Base-by-base conservation (phyloP, 1,140 invertebrate species). In the Zaprionus lachaisei region DNA sequence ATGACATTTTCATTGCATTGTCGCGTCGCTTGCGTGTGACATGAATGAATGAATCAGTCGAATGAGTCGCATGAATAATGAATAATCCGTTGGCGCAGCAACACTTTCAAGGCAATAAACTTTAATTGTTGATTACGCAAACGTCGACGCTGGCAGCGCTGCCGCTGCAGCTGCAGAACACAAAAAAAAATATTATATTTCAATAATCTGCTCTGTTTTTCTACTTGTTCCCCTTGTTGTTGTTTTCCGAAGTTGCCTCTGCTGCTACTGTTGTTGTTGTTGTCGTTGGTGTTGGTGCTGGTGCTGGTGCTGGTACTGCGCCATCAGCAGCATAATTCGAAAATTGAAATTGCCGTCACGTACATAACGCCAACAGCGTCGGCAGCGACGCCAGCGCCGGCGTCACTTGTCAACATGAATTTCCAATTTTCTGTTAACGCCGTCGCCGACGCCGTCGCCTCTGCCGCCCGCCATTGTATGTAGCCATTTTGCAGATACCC, bases 291-390 rank as follows among this genome's bases (percentile, higher is more conserved):
- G 20, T 20, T 20, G 20, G 20, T 20, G 20, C 20, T 20, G 20
- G 20, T 20, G 20, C 20, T 20, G 20, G 20, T 20, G 44, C 15
- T 24, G 20, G 4, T 65, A 11, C 17, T 44, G 38, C 28, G 49
- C 17, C 74, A n/a, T 15, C 15, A 41, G 41, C 41, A 47, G 70
- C 64, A 79, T 81, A 81, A 85, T 85, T 85, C 67, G 54, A 79
- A 84, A 83, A 87, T 86, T 86, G 84, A 86, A 87, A 86, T 86
- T 86, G 79, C 65, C 77, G 66, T 86, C 83, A 86, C 83, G 83
- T 86, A 87, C 80, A 77, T 54, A 63, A 66, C 58, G 83, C 77
- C 81, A 65, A 70, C 84, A 83, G 81, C 81, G 51, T 74, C 66
- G 77, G 24, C 72, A 54, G 24, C 67, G 54, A 47, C 41, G 41